phyloP scores from a whole-genome alignment of 2,113 vertebrate genomes.

The Rutilus rutilus region DNA sequence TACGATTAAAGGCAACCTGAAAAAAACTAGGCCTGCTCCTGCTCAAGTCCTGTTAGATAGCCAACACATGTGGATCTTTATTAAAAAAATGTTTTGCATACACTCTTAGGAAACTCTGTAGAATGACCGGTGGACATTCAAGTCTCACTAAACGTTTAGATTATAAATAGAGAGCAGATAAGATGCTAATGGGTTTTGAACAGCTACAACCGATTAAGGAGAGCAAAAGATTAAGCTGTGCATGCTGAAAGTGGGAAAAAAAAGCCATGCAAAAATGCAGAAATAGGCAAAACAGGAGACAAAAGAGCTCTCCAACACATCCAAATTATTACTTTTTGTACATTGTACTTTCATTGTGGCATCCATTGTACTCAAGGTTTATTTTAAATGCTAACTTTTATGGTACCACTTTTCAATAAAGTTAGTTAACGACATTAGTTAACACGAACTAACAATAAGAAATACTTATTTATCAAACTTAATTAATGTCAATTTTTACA shows the following conservation, averaged over 20 bases:
- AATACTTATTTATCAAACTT: no score
- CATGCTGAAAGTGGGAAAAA: not conserved
- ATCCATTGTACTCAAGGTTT: not conserved
- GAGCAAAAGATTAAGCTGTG: slow-evolving; percentile 5
- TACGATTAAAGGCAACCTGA: slow-evolving; percentile 49
- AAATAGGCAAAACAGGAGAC: not conserved
- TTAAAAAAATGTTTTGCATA: not conserved
- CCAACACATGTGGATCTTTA: slow-evolving; percentile 2
- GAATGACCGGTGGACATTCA: not conserved
- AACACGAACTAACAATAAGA: no score
- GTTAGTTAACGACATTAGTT: no score
- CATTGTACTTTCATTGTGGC: not conserved
- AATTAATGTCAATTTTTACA: no score
- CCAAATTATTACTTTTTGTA: not conserved
- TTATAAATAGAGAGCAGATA: slow-evolving; percentile 1
- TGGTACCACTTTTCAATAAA: no score
- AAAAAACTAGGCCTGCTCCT: slow-evolving; percentile 35
- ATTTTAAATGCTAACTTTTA: not conserved
- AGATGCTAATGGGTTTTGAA: not conserved
- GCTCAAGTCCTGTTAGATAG: slow-evolving; percentile 31
- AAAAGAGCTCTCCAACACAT: slow-evolving; percentile 21
- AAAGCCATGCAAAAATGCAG: slow-evolving; percentile 13
- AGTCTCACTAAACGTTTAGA: not conserved
- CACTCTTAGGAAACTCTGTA: not conserved
- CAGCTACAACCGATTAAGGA: not conserved